These are phyloP conservation scores for Spodoptera frugiperda DNA, from an alignment of 1,140 invertebrate genomes.

Conservation along the genomic window DNA sequence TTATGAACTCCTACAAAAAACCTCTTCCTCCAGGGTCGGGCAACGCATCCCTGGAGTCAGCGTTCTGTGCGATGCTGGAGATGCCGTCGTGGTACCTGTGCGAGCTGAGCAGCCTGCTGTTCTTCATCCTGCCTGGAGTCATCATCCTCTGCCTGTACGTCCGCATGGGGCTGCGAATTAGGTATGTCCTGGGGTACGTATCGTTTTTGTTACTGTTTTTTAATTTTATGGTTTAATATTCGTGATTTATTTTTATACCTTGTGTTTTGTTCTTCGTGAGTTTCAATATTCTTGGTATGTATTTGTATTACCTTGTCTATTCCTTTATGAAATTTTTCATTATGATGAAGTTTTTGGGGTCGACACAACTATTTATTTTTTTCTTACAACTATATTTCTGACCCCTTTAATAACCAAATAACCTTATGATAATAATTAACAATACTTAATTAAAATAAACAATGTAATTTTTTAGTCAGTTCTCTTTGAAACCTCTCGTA, in stretches of 20 bases:
- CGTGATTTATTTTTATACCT: neutral
- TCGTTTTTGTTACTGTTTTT: slow-evolving; percentile 44
- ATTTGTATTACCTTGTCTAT: no score
- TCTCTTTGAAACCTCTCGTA: no score
- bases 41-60: slow-evolving; percentile 88
- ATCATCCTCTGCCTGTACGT: slow-evolving; percentile 92
- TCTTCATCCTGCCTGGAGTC: slow-evolving; percentile 94
- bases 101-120: slow-evolving; percentile 93
- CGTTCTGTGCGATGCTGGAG: slow-evolving; percentile 91
- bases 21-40: slow-evolving; percentile 70
- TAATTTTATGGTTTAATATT: neutral
- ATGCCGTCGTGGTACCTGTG: slow-evolving; percentile 90
- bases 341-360: no score
- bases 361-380: no score
- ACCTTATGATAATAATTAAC: no score
- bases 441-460: no score
- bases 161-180: slow-evolving; percentile 91
- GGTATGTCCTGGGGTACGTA: slow-evolving; percentile 86
- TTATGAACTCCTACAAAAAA: neutral
- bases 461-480: no score
- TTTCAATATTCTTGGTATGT: no score
- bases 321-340: no score
- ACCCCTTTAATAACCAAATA: no score
- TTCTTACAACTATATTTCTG: no score
- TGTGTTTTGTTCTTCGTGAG: neutral